Evolutionary conservation across 2,797 vertebrate genomes (phyloP).

Genomic region (Phalloptychus januarius): DNA sequence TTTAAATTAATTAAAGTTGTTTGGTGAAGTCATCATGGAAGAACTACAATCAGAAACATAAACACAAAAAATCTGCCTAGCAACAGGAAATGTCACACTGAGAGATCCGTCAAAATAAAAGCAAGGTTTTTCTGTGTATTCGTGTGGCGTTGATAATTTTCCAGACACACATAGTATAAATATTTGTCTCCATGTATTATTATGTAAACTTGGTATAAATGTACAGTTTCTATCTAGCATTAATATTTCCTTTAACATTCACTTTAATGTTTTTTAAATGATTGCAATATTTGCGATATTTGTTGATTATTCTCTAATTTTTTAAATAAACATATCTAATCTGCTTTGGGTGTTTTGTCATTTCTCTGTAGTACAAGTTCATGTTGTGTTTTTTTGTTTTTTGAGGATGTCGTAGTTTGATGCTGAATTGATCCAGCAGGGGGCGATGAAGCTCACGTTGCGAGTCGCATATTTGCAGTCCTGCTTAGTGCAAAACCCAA

Average conservation of each 20-base stretch:
- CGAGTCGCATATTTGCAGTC: background rate
- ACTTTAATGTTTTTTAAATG: background rate
- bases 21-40: background rate
- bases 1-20: background rate
- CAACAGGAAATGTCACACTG: background rate
- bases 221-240: background rate
- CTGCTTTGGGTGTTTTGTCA: background rate
- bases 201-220: background rate
- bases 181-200: background rate
- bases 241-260: background rate
- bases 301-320: background rate
- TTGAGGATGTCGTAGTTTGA: constrained; percentile 10
- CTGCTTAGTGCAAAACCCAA: background rate
- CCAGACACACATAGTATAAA: background rate
- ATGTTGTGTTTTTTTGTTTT: background rate
- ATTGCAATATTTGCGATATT: background rate
- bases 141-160: background rate
- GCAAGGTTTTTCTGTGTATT: background rate
- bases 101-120: background rate
- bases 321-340: background rate
- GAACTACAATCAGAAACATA: background rate
- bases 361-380: background rate
- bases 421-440: constrained; percentile 48
- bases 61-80: background rate
- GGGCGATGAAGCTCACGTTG: constrained; percentile 33